Percentiles rank a stretch among this genome's conserved stretches.
phyloP scores from a whole-genome alignment of 2,888 invertebrate species.

The Cistogaster globosa region DNA sequence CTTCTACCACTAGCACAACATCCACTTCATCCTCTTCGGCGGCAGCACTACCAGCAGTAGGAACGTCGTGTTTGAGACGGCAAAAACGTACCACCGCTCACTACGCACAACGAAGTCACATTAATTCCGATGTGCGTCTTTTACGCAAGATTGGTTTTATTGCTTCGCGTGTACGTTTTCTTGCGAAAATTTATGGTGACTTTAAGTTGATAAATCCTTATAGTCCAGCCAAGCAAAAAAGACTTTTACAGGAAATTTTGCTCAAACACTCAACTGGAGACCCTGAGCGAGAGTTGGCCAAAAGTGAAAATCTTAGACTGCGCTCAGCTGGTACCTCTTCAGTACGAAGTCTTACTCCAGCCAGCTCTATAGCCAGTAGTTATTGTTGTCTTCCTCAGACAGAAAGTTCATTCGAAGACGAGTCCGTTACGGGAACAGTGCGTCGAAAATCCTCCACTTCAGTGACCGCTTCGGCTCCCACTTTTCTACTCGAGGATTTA shows the following conservation, averaged over 20 bases:
- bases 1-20: conserved; percentile 70
- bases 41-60: conserved; percentile 48
- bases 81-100: conserved; percentile 71
- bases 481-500: conserved; percentile 80
- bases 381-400: conserved; percentile 71
- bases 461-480: conserved; percentile 72
- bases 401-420: conserved; percentile 73
- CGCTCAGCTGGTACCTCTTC: conserved; percentile 45
- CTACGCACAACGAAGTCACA: conserved; percentile 56
- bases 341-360: conserved; percentile 70
- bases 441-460: conserved; percentile 77
- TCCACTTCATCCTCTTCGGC: conserved; percentile 69
- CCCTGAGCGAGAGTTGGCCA: conserved; percentile 71
- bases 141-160: conserved; percentile 82
- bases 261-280: conserved; percentile 78
- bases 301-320: conserved; percentile 30
- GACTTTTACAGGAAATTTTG: conserved; percentile 79
- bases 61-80: conserved; percentile 68
- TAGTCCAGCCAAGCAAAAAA: conserved; percentile 79
- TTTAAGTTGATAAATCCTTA: conserved; percentile 80
- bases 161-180: conserved; percentile 80
- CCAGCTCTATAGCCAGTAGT: conserved; percentile 72
- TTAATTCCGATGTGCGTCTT: conserved; percentile 81
- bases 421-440: conserved; percentile 73
- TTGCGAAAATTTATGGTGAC: conserved; percentile 80